A percentile compares a stretch with the other conserved stretches of the same genome.
Conservation (phyloP, 2,797 vertebrate genomes). For the Etheostoma perlongum region DNA sequence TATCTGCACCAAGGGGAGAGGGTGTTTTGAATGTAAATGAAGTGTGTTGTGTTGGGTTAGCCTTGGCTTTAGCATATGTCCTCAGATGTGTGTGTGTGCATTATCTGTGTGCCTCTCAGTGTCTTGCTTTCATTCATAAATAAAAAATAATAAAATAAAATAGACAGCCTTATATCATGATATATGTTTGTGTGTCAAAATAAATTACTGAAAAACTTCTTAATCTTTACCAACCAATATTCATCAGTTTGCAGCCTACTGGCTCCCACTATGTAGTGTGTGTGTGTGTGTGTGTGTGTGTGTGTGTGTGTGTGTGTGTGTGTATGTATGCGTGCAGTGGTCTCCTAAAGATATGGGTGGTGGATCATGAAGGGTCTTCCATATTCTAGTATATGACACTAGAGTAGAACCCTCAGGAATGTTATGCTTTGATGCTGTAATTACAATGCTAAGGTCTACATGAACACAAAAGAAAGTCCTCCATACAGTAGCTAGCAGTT, state of each 20-base stretch:
- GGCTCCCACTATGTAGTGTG: neutral
- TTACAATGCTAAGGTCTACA: neutral
- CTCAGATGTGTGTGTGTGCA: constrained; percentile 17
- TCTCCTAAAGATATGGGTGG: constrained; percentile 24
- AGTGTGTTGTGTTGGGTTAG: constrained; percentile 47
- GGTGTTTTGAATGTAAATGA: constrained; percentile 73
- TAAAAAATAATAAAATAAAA: neutral
- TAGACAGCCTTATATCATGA: neutral
- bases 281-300: too few relatives aligned
- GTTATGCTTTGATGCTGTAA: constrained; percentile 2
- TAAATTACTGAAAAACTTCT: neutral
- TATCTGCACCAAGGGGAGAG: constrained; percentile 49
- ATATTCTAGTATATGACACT: constrained; percentile 15
- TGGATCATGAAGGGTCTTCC: constrained; percentile 33
- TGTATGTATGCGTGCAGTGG: neutral
- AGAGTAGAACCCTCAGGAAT: constrained; percentile 22
- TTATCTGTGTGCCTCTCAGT: constrained; percentile 3
- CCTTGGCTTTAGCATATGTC: constrained; percentile 38
- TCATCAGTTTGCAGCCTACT: neutral
- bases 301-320: constrained; percentile 7
- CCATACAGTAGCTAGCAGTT: neutral
- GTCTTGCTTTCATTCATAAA: constrained; percentile 44
- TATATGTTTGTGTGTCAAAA: constrained; percentile 9
- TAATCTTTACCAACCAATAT: neutral
- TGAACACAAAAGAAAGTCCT: neutral